A percentile compares a stretch with the other conserved stretches of the same genome.
Conservation (phyloP, 2,888 invertebrate species). For the Drosophila greeni region DNA sequence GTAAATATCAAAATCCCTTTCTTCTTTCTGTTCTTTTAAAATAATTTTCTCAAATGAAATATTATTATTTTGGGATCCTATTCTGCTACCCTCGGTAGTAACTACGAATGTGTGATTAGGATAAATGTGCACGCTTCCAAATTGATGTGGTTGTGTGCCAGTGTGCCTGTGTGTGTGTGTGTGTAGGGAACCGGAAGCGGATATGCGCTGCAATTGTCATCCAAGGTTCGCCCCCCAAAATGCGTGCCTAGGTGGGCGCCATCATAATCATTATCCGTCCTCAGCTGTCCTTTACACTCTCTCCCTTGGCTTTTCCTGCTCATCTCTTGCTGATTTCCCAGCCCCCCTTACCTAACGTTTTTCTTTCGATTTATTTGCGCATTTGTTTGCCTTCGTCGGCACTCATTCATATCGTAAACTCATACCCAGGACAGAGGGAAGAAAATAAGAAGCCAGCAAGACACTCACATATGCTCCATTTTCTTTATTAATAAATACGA, state of each 20-base stretch:
- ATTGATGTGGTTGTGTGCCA: slow-evolving; percentile 61
- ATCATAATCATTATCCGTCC: slow-evolving; percentile 43
- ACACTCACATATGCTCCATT: slow-evolving; percentile 38
- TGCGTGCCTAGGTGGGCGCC: slow-evolving; percentile 51
- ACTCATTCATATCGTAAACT: slow-evolving; percentile 36
- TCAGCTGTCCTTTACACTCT: slow-evolving; percentile 33
- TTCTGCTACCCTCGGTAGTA: background rate
- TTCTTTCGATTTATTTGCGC: slow-evolving; percentile 37
- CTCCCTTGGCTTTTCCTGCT: slow-evolving; percentile 4
- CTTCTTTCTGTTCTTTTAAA: no score
- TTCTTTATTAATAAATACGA: slow-evolving; percentile 44
- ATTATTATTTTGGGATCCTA: background rate
- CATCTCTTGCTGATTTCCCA: background rate
- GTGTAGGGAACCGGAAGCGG: slow-evolving; percentile 57
- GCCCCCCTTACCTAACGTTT: slow-evolving; percentile 44
- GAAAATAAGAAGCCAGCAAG: slow-evolving; percentile 12
- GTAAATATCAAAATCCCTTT: no score
- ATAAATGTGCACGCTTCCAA: slow-evolving; percentile 71
- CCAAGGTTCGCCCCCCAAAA: slow-evolving; percentile 40
- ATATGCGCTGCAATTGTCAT: slow-evolving; percentile 73
- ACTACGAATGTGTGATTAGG: slow-evolving; percentile 58
- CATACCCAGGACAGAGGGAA: background rate
- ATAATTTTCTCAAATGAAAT: no score
- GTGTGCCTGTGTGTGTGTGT: background rate
- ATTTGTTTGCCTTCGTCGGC: slow-evolving; percentile 42